Base-by-base conservation (phyloP, 2,113 vertebrate genomes). In the Pterocles orientalis region DNA sequence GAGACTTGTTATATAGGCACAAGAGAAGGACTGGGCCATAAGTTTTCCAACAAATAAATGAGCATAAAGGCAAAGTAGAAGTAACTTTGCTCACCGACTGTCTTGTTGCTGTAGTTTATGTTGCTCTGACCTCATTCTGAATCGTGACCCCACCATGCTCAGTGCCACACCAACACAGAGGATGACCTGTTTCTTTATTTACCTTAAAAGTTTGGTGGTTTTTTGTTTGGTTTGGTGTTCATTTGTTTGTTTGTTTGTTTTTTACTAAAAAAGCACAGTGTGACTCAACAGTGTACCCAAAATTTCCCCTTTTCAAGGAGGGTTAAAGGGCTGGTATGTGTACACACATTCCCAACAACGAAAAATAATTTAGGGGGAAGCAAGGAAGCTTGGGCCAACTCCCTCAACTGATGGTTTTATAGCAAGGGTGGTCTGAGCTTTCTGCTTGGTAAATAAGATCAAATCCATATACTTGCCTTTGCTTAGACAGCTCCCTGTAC, bases 281-380 rank as follows among this genome's bases (percentile, higher is more conserved):
- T 7, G 18, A 56, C 24, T 65, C n/a, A 31, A 15, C 0, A 0
- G 16, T 2, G 14, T 31, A 83, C 9, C 12, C 70, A 3, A 48
- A 62, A 43, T 66, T 54, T 73, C 34, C 26, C 12, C 12, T 66
- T 73, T 84, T 51, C 41, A 73, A 61, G n/a, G 21, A 50, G 31
- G 29, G 10, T 88, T 48, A 28, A 54, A 73, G 88, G 14, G 20
- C 6, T 70, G 8, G 14, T 18, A 13, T 21, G 34, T 0, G 2
- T 26, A 65, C n/a, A 50, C 1, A 5, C 4, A 2, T 36, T 90
- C 56, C 31, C 26, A 71, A 77, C 56, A 12, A 0, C 4, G 13
- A 62, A 79, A 48, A 62, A 29, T 45, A 77, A 43, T 68, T n/a
- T 31, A 20, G 9, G 8, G 8, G 23, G 3, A 86, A 45, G 5